Evolutionary conservation across 2,888 invertebrate genomes (phyloP).

Genomic region (Hydrotaea cyrtoneurina): DNA sequence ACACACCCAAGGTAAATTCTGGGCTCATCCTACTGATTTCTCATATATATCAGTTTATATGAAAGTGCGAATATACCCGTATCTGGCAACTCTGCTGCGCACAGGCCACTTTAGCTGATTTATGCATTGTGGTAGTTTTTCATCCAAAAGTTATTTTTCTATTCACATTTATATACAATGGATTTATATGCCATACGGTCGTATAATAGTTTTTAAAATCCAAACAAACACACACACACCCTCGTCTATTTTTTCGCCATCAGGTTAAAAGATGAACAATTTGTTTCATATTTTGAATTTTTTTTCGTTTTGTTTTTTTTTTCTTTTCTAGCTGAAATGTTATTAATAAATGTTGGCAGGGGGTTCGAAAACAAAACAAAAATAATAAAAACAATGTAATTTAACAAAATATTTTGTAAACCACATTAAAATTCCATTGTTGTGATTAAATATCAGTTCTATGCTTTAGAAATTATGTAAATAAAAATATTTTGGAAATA

Average conservation of each 20-base stretch:
- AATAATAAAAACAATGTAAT: too few species aligned
- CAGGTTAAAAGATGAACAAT: background rate
- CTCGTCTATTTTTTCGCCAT: background rate
- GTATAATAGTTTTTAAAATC: background rate
- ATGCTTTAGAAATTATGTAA: too few species aligned
- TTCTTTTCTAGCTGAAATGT: too few species aligned
- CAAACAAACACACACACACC: background rate
- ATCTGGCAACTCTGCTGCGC: background rate
- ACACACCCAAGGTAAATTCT: too few species aligned
- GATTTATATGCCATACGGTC: background rate
- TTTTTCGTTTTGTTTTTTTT: too few species aligned
- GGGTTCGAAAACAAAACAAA: background rate
- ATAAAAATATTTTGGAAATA: too few species aligned
- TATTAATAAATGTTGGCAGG: background rate
- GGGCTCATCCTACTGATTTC: too few species aligned
- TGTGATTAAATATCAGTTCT: too few species aligned
- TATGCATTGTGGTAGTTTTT: conserved; percentile 2
- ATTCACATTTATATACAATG: background rate
- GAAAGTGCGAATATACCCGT: background rate
- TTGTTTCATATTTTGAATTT: too few species aligned
- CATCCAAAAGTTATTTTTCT: background rate
- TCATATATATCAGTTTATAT: too few species aligned
- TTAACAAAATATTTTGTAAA: too few species aligned
- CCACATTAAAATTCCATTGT: too few species aligned
- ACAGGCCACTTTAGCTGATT: background rate